These are phyloP conservation scores for Dipodomys stephensi DNA, from an alignment of 2,113 vertebrate genomes.

Conservation along the genomic window DNA sequence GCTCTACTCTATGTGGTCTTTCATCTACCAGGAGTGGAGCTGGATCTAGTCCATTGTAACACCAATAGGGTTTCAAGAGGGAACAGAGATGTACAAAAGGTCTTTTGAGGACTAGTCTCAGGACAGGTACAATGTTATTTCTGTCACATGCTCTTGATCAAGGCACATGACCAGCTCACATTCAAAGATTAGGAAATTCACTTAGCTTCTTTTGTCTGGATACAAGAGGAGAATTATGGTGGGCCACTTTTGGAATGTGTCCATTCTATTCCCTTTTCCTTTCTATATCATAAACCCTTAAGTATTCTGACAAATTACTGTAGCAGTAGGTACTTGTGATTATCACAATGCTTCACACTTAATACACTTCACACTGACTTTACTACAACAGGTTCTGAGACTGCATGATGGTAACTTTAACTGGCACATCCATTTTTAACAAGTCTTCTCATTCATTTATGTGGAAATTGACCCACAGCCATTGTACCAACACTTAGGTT, in stretches of 20 bases:
- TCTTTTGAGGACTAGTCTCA: not conserved
- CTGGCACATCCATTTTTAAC: conserved; percentile 28
- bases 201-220: not conserved
- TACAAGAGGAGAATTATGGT: not conserved
- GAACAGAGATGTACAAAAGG: not conserved
- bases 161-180: not conserved
- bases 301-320: not conserved
- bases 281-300: conserved; percentile 7
- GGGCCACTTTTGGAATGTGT: not conserved
- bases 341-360: not conserved
- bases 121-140: not conserved
- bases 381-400: not conserved
- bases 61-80: not conserved
- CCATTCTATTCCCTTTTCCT: not conserved
- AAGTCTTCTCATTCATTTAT: conserved; percentile 40
- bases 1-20: not conserved
- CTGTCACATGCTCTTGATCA: not conserved
- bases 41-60: not conserved
- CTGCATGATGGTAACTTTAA: conserved; percentile 28
- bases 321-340: not conserved
- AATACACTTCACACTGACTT: not conserved
- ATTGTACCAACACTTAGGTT: conserved; percentile 16
- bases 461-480: conserved; percentile 35
- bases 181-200: not conserved
- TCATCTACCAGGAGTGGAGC: not conserved